Conservation (phyloP, 2,113 vertebrate genomes). For the Callipepla squamata region DNA sequence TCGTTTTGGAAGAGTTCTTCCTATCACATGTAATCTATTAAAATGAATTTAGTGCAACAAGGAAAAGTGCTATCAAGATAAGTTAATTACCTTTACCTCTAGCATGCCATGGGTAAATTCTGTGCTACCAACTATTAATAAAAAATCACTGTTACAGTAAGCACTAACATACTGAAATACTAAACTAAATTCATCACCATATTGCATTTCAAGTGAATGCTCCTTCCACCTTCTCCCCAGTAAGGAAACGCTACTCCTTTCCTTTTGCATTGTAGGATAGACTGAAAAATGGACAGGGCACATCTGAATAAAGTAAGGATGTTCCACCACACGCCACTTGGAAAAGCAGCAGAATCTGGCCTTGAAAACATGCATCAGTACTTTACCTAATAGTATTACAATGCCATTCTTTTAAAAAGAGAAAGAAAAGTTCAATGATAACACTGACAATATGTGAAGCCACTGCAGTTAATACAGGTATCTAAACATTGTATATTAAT, state of each 20-base stretch:
- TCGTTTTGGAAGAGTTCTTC: not conserved
- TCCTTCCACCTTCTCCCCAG: not conserved
- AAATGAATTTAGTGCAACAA: not conserved
- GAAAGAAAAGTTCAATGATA: not conserved
- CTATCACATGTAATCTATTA: not conserved
- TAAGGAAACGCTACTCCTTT: not conserved
- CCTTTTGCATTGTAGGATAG: not conserved
- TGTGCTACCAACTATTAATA: not conserved
- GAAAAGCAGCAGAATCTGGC: not conserved
- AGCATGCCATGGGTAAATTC: not conserved
- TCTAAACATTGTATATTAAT: not conserved
- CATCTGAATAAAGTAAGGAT: not conserved
- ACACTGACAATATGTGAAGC: not conserved
- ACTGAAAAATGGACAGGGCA: constrained; percentile 13
- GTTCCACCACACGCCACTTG: not conserved
- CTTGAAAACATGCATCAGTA: not conserved
- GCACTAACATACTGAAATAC: not conserved
- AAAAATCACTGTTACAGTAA: not conserved
- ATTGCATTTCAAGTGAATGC: not conserved
- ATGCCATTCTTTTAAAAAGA: not conserved
- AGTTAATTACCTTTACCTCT: not conserved
- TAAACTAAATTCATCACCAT: not conserved
- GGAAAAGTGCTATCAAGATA: not conserved
- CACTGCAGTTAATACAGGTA: not conserved
- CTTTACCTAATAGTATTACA: not conserved